A percentile compares a stretch with the other conserved stretches of the same genome.
phyloP scores from a whole-genome alignment of 2,797 vertebrate genomes.

The Pangasius macronema region DNA sequence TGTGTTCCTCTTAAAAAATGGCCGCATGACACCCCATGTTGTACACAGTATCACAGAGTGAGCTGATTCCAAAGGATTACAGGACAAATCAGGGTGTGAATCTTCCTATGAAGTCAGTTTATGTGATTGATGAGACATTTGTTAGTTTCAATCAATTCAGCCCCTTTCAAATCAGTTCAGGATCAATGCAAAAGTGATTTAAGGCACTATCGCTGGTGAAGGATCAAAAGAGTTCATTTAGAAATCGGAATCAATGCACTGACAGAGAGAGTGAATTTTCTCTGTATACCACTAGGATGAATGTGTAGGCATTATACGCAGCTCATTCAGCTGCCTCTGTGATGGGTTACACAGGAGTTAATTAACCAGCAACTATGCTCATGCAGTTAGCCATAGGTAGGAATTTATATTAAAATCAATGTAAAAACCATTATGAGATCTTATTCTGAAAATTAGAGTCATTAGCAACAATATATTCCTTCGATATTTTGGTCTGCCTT shows the following conservation, averaged over 20 bases:
- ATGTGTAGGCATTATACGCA: conserved; percentile 8
- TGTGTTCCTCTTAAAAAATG: no score
- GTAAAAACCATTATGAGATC: neutral
- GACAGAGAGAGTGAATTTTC: conserved; percentile 8
- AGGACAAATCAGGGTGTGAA: conserved; percentile 1
- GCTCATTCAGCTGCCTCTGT: conserved; percentile 23
- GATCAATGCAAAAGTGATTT: conserved; percentile 8
- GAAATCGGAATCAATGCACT: conserved; percentile 17
- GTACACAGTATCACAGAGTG: neutral
- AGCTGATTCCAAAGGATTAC: neutral
- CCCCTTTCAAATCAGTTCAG: conserved; percentile 10
- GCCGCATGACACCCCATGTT: neutral
- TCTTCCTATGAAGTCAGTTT: neutral
- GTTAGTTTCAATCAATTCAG: conserved; percentile 11
- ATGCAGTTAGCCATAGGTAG: conserved; percentile 3
- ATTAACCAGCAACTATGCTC: conserved; percentile 29
- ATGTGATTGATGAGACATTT: neutral
- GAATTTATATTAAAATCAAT: conserved; percentile 8
- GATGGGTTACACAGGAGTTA: conserved; percentile 30
- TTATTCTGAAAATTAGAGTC: neutral
- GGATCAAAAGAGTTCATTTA: conserved; percentile 21
- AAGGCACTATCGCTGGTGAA: neutral
- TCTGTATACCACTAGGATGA: conserved; percentile 8
- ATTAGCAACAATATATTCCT: neutral
- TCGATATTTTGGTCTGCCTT: neutral